A percentile compares a stretch with the other conserved stretches of the same genome.
These are phyloP conservation scores for Bettongia penicillata DNA, from an alignment of 2,113 vertebrate species.

Conservation along the genomic window DNA sequence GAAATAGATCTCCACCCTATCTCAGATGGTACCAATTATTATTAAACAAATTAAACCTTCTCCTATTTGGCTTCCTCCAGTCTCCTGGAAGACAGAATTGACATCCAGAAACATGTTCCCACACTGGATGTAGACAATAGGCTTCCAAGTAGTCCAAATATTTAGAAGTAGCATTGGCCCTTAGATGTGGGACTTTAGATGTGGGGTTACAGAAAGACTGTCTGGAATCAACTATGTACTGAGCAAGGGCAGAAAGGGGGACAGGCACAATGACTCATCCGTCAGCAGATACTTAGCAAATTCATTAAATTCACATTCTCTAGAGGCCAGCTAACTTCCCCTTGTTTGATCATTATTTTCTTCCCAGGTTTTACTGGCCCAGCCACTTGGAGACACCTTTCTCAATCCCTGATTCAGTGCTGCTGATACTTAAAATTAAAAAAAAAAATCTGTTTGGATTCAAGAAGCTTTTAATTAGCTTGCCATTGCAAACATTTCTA, in stretches of 20 bases:
- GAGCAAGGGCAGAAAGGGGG: neutral
- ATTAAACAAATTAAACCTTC: neutral
- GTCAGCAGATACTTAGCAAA: neutral
- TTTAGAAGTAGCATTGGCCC: neutral
- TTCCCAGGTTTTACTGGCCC: neutral
- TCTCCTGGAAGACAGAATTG: constrained; percentile 71
- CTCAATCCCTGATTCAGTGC: neutral
- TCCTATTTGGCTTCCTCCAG: neutral
- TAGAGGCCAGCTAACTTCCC: neutral
- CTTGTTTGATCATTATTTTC: neutral
- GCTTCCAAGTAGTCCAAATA: neutral
- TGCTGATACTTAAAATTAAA: neutral
- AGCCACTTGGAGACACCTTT: neutral
- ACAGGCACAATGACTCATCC: neutral
- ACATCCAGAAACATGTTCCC: constrained; percentile 80
- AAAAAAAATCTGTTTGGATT: neutral
- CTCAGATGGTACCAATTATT: neutral
- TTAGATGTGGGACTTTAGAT: neutral
- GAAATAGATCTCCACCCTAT: neutral
- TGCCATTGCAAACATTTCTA: neutral
- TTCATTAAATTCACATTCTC: neutral
- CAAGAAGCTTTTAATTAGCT: neutral
- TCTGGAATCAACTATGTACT: neutral
- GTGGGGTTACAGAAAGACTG: neutral
- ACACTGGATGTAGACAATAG: constrained; percentile 55